phyloP scores from a whole-genome alignment of 2,888 invertebrate species.

The Drosophila meridionalis region DNA sequence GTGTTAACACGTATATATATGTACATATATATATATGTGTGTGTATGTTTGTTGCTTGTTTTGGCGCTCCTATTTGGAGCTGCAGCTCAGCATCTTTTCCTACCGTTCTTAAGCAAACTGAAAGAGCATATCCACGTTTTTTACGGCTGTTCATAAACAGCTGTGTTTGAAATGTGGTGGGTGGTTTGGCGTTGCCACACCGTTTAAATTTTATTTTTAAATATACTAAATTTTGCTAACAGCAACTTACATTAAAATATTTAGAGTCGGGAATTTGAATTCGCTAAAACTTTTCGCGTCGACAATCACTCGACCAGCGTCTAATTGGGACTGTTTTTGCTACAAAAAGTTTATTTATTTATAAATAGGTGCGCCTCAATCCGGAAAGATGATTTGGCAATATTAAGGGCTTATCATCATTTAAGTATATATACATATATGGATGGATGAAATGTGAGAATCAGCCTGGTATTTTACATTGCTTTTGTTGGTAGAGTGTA shows the following conservation, averaged over 20 bases:
- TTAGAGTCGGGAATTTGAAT: slow-evolving; percentile 2
- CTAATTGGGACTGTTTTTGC: slow-evolving; percentile 41
- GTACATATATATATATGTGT: not conserved
- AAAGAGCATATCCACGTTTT: slow-evolving; percentile 57
- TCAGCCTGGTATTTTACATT: not conserved
- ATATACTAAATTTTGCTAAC: slow-evolving; percentile 9
- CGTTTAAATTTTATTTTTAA: not conserved
- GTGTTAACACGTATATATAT: not conserved
- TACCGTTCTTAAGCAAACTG: slow-evolving; percentile 25
- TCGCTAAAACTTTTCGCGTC: slow-evolving; percentile 17
- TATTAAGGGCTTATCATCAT: slow-evolving; percentile 32
- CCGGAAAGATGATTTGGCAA: slow-evolving; percentile 42
- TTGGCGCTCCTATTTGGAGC: slow-evolving; percentile 38
- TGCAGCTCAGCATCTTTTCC: slow-evolving; percentile 24
- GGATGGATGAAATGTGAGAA: slow-evolving; percentile 13
- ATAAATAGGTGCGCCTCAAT: slow-evolving; percentile 57
- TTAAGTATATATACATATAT: slow-evolving; percentile 8
- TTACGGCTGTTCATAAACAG: slow-evolving; percentile 48
- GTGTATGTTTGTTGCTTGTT: not conserved
- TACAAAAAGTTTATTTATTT: slow-evolving; percentile 56
- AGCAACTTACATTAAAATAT: slow-evolving; percentile 33
- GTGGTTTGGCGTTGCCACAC: slow-evolving; percentile 49
- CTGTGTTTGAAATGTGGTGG: slow-evolving; percentile 39
- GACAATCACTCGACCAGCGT: slow-evolving; percentile 24
- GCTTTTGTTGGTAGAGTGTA: not conserved